Evolutionary conservation across 1,140 invertebrate species (phyloP), one percentile per base, ranked within the genome.

Genomic region (Samia ricini): DNA sequence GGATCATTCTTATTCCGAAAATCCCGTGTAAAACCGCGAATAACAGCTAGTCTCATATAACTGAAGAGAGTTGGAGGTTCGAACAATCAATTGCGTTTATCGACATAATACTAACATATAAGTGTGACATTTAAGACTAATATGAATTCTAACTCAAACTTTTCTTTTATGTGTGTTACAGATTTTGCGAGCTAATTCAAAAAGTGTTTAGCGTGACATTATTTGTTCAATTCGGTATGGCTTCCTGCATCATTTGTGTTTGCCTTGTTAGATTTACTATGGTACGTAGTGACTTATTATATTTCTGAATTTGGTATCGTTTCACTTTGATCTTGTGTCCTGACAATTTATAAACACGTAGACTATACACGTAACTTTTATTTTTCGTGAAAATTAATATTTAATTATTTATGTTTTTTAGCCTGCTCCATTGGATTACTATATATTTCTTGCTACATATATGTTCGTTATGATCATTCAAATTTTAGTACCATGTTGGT

Each of bases 401-500:
- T 48, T 33, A 48, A 36, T 60, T 60, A 18, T 59, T 22, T 33
- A 21, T 64, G 19, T 61, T 76, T 74, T 42, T 20, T 52, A 88
- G 83, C 76, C 81, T 0, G 76, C 81, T 10, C 56, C 76, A 4
- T 56, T 61, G 6, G 62, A 72, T n/a, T 88, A 83, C 54, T 81
- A 76, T 7, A 70, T 83, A 57, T 88, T 85, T 54, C 66, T 88
- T 0, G 66, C 68, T 6, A 76, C 73, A 22, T 88, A 88, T 54
- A 76, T 80, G 56, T 65, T 70, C 51, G 51, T 79, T 5, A 85
- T 88, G 83, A 72, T 79, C 0, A 60, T 77, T 29, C 77, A 81
- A 74, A 81, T 85, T 42, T 58, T 85, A 64, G 72, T 85, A 0
- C 83, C 83, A 15, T 81, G 79, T 62, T 88, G 76, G 79, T 85